Evolutionary conservation across 2,888 invertebrate genomes (phyloP), one percentile per base, ranked within the genome.

Genomic region (Dusona sp.): DNA sequence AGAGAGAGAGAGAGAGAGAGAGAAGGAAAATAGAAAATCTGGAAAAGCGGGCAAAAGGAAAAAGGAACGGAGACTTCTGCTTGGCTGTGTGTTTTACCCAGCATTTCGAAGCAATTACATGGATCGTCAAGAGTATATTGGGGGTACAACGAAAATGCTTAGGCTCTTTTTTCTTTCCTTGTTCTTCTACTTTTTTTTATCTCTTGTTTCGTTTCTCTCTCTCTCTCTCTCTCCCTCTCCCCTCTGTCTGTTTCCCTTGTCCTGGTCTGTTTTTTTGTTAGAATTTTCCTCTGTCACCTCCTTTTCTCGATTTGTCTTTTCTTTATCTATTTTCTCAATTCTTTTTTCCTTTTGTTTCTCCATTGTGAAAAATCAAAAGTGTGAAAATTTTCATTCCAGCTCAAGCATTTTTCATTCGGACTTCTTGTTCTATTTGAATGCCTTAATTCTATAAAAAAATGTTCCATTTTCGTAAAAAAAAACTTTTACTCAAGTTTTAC

Each of bases 61-160:
- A 38, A 51, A 64, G 29, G 42, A n/a, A 67, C 65, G 42, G 51
- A 64, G 65, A n/a, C 42, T 45, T 74, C 42, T 22, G 74, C 45
- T 38, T 78, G 65, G 29, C 73, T 38, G 51, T 57, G 13, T 80
- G 29, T n/a, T 73, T 68, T 73, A 67, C 73, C 68, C 74, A 67
- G 67, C 57, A 78, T 85, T 74, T 19, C 48, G 67, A 78, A 85
- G 57, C 85, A 85, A 85, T 85, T 81, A 81, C 78, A 81, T 51
- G 81, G 57, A 67, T 78, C 84, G 64, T 38, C 61, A 70, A 51
- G 75, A 79, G 54, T 67, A 67, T 38, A 48, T 61, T 29, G 65
- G 68, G 67, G 54, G n/a, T 57, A 38, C 79, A 67, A 79, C 51
- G 72, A 75, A 68, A 79, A 84, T 67, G 74, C 67, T 68, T 74